Evolutionary conservation across 1,140 invertebrate species (phyloP), one percentile per base, ranked within the genome.

Genomic region (Orchesella cincta): DNA sequence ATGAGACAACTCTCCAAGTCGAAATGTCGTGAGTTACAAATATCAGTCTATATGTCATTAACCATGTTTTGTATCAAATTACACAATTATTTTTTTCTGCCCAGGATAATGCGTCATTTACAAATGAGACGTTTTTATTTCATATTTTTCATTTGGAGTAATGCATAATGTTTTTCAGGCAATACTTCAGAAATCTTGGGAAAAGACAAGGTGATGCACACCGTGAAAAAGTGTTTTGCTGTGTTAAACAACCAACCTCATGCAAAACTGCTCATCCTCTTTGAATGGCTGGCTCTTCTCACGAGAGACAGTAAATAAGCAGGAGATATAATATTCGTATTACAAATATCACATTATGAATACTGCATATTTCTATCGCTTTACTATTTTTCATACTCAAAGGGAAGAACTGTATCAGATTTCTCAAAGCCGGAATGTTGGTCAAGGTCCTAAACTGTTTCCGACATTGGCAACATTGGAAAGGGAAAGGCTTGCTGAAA

Each of bases 221-320:
- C 89, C 2, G 87, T 91, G 80, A 89, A 91, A 83, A 88, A 89
- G 81, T 88, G 90, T 23, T 86, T 92, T 76, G 86, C 88, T 0
- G 87, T 86, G 62, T 85, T 90, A 36, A 89, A 90, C 52, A 90
- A 88, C 81, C 88, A 88, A 34, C 90, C 90, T 33, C 89, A 89
- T 33, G 86, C 89, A 54, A 89, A 90, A 83, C 85, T 91, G 16
- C 88, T 88, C 78, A 86, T 90, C 12, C 86, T 90, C 75, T 84
- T 91, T 46, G 90, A 91, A 81, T 88, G 89, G 73, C 87, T 91
- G 52, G 89, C 89, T 83, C 87, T 90, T 83, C 89, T 91, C 73
- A 90, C 89, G 76, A 88, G 87, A 84, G 89, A 87, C 84, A 90
- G 90, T 89, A 85, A 84, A 39, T 79, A 29, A 39, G n/a, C 28